Conservation (phyloP, 2,113 vertebrate genomes). For the Rhodinocichla rosea region DNA sequence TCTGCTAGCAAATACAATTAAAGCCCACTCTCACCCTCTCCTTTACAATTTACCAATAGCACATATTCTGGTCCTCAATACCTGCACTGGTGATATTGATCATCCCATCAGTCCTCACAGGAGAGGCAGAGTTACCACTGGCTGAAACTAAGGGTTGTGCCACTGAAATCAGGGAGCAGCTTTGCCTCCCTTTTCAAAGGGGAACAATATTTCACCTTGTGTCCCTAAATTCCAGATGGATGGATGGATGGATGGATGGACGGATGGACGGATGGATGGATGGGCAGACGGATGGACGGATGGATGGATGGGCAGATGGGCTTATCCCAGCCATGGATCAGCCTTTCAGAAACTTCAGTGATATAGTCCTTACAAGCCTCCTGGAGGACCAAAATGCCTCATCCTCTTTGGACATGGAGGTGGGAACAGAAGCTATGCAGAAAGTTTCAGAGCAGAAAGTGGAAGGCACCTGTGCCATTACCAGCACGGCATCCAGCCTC, state of each 20-base stretch:
- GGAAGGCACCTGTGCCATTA: background rate
- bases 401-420: background rate
- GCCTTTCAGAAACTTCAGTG: background rate
- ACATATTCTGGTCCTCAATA: background rate
- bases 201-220: background rate
- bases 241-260: background rate
- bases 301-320: too few species aligned
- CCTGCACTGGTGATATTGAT: accelerated
- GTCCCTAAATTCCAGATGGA: background rate
- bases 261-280: too few species aligned
- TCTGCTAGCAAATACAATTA: background rate
- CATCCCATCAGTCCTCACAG: accelerated
- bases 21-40: background rate
- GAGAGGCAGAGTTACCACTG: background rate
- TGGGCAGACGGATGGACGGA: too few species aligned
- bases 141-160: background rate
- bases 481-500: accelerated
- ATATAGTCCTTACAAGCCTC: background rate
- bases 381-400: background rate
- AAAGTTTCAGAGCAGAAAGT: background rate
- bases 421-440: background rate
- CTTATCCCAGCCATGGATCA: accelerated
- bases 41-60: background rate
- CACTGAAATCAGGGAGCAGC: background rate
- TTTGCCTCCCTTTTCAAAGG: background rate